Conservation (phyloP, 2,797 vertebrate genomes). For the Poecilia gillii region DNA sequence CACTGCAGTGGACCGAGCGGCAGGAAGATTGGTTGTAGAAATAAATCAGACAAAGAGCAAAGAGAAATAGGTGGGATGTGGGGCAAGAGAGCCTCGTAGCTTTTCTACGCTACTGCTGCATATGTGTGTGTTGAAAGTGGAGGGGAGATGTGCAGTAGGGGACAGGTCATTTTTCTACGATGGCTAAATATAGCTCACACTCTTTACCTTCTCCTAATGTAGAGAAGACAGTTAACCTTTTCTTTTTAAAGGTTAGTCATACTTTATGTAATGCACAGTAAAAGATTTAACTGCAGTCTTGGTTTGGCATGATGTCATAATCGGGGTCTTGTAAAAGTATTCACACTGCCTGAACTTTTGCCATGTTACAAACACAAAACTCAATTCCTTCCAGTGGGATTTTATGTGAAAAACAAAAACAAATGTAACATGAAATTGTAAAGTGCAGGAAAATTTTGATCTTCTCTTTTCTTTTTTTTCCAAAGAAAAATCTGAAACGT, state of each 20-base stretch:
- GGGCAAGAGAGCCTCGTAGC: slow-evolving; percentile 33
- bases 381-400: background rate
- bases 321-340: background rate
- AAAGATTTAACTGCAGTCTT: background rate
- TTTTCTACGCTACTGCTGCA: slow-evolving; percentile 12
- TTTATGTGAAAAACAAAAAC: background rate
- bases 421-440: background rate
- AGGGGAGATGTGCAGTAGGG: slow-evolving; percentile 14
- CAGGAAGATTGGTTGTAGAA: slow-evolving; percentile 6
- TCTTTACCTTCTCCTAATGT: background rate
- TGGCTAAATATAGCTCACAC: slow-evolving; percentile 2
- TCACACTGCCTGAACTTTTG: background rate
- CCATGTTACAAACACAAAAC: background rate
- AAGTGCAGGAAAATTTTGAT: background rate
- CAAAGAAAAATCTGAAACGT: background rate
- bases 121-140: background rate
- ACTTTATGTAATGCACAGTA: slow-evolving; percentile 2
- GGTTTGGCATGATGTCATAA: background rate
- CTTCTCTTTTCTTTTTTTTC: background rate
- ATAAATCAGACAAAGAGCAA: slow-evolving; percentile 12
- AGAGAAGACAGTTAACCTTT: slow-evolving; percentile 3
- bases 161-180: slow-evolving; percentile 4
- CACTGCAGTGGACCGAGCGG: slow-evolving; percentile 40
- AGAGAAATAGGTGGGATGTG: slow-evolving; percentile 33
- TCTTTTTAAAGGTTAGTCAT: slow-evolving; percentile 4